phyloP scores from a whole-genome alignment of 2,113 vertebrate species.

The Falco punctatus region DNA sequence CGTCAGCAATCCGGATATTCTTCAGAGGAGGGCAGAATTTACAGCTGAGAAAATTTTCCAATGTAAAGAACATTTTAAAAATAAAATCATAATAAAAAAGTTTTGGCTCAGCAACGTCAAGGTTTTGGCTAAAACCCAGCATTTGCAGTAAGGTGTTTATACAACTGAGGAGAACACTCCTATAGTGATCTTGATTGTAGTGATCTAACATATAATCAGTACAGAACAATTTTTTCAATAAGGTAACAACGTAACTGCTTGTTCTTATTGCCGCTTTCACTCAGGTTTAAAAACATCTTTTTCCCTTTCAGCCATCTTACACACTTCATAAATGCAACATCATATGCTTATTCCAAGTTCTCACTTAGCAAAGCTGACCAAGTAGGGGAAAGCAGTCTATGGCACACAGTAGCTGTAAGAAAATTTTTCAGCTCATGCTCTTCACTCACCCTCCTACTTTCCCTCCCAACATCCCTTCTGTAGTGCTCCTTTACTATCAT shows the following conservation, averaged over 20 bases:
- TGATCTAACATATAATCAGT: background rate
- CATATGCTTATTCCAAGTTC: background rate
- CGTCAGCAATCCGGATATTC: background rate
- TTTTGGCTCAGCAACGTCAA: background rate
- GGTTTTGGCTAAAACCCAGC: conserved; percentile 47
- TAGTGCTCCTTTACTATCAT: background rate
- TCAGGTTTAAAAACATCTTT: background rate
- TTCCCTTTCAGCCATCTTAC: background rate
- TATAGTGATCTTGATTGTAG: conserved; percentile 53
- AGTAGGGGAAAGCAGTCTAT: background rate
- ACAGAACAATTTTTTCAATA: conserved; percentile 17
- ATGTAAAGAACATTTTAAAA: conserved; percentile 61
- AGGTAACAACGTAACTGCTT: background rate
- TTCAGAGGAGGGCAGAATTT: background rate
- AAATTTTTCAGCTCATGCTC: background rate
- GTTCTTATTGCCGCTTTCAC: background rate
- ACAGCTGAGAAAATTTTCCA: conserved; percentile 37
- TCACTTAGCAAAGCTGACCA: background rate
- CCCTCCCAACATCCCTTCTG: background rate
- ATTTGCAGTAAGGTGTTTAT: conserved; percentile 48
- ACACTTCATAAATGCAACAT: background rate
- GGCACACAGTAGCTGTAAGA: background rate
- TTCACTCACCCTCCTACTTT: background rate
- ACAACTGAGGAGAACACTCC: conserved; percentile 30
- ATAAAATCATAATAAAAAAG: background rate